These are phyloP conservation scores for Hemithea aestivaria DNA, from an alignment of 2,888 invertebrate genomes.

Conservation along the genomic window DNA sequence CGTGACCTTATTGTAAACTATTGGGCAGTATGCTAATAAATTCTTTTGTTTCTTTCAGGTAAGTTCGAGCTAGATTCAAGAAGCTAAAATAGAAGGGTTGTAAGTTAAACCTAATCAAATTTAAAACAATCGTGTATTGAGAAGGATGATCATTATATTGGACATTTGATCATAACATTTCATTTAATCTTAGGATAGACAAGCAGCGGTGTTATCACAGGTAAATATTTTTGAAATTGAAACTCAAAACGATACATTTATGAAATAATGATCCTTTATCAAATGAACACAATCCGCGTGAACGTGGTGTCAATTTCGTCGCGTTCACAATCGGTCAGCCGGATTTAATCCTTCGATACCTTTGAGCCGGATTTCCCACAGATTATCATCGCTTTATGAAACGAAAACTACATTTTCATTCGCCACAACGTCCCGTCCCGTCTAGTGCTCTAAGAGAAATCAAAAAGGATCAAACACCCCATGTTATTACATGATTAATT, in stretches of 20 bases:
- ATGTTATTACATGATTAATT: slow-evolving; percentile 45
- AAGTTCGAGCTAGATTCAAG: too few species aligned
- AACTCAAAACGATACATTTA: too few species aligned
- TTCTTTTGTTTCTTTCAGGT: slow-evolving; percentile 41
- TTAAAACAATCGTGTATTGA: too few species aligned
- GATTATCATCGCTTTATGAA: slow-evolving; percentile 46
- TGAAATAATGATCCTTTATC: slow-evolving; percentile 23
- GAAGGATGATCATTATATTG: too few species aligned
- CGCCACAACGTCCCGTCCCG: neutral
- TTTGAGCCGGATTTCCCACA: slow-evolving; percentile 50
- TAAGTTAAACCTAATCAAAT: neutral
- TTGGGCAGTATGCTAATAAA: slow-evolving; percentile 31
- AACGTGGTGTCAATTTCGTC: slow-evolving; percentile 49
- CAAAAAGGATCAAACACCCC: slow-evolving; percentile 17
- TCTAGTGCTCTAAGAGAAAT: neutral
- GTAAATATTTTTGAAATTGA: too few species aligned
- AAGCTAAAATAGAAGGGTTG: too few species aligned
- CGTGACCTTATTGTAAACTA: slow-evolving; percentile 39
- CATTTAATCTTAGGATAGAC: too few species aligned
- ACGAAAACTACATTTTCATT: too few species aligned
- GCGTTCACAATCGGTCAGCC: slow-evolving; percentile 48
- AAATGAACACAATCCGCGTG: slow-evolving; percentile 50
- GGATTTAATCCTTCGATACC: slow-evolving; percentile 49
- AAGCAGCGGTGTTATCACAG: too few species aligned
- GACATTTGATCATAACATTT: too few species aligned